Percentiles rank a stretch among this genome's conserved stretches.
These are phyloP conservation scores for Eurypyga helias DNA, from an alignment of 2,113 vertebrate genomes.

Conservation along the genomic window DNA sequence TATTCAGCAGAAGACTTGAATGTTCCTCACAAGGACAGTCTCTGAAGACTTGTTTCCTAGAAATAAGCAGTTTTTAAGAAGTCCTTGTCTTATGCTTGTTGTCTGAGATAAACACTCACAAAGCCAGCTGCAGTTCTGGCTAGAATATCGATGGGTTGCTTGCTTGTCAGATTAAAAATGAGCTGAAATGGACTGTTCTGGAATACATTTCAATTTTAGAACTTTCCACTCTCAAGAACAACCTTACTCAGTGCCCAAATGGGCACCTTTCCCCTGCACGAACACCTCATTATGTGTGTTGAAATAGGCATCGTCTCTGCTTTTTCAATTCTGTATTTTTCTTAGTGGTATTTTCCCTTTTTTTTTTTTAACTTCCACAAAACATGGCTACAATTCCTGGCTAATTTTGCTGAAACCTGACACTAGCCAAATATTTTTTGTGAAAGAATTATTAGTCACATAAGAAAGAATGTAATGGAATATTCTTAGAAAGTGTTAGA, in stretches of 20 bases:
- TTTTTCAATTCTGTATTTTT: background rate
- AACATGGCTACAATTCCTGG: background rate
- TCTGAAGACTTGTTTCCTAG: background rate
- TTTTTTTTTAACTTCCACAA: background rate
- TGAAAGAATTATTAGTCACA: background rate
- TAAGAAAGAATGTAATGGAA: background rate
- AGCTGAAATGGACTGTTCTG: background rate
- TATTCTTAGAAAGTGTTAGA: conserved; percentile 62
- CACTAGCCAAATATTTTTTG: conserved; percentile 18
- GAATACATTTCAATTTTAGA: background rate
- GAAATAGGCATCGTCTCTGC: background rate
- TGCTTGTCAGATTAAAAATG: background rate
- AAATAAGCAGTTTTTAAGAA: too few species aligned
- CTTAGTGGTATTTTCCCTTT: background rate
- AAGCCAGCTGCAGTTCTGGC: background rate
- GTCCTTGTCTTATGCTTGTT: background rate
- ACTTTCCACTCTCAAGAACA: background rate
- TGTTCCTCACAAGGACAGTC: background rate
- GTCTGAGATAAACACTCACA: background rate
- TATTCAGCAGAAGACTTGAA: background rate
- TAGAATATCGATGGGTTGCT: background rate
- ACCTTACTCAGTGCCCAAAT: background rate
- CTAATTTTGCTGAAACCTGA: background rate
- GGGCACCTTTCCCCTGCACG: background rate
- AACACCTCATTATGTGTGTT: background rate